Conservation (phyloP, 2,797 vertebrate genomes). For the Mus minutoides region DNA sequence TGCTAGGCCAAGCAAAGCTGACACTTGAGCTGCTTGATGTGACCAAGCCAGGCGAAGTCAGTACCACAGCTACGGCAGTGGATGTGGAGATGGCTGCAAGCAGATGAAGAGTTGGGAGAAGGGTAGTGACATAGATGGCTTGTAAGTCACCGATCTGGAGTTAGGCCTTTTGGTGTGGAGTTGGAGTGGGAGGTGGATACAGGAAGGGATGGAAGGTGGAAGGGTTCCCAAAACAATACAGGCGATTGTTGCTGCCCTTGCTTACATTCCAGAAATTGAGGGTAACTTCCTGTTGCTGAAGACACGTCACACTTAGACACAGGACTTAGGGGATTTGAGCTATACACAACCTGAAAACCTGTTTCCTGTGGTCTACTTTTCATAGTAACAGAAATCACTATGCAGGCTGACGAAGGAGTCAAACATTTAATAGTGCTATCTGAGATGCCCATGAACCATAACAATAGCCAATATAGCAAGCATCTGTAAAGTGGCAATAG, state of each 20-base stretch:
- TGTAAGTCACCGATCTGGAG: not conserved
- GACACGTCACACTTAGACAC: not conserved
- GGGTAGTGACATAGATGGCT: not conserved
- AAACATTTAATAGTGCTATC: not conserved
- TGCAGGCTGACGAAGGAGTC: not conserved
- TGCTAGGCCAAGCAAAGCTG: not conserved
- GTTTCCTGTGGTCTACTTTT: not conserved
- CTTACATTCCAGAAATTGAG: not conserved
- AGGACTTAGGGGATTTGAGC: not conserved
- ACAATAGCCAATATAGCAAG: not conserved
- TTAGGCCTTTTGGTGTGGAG: not conserved
- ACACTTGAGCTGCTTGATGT: too few relatives aligned
- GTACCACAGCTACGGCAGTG: fast-evolving
- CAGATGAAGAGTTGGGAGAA: not conserved
- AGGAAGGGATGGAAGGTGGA: not conserved
- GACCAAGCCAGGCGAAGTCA: not conserved
- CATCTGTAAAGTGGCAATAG: not conserved
- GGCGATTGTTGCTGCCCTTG: not conserved
- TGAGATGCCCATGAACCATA: not conserved
- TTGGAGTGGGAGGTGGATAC: not conserved
- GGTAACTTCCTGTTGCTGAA: not conserved
- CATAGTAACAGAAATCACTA: not conserved
- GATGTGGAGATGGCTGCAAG: not conserved
- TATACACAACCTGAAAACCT: not conserved
- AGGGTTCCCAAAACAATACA: not conserved